Base-by-base conservation (phyloP, 2,888 invertebrate species). In the Abscondita cerata region DNA sequence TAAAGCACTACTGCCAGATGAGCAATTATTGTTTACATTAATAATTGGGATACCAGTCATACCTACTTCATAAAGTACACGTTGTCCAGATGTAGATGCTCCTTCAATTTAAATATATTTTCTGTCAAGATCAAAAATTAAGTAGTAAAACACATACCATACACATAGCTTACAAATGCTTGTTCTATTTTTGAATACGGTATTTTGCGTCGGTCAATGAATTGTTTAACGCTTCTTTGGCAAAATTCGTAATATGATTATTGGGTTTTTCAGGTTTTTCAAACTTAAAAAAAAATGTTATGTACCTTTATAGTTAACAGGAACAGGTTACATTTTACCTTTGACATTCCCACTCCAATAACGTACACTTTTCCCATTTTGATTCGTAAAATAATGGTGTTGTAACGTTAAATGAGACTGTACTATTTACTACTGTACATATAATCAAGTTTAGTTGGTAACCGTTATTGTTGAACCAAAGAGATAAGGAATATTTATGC, bases 11-110 rank as follows among this genome's bases (percentile, higher is more conserved):
- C 98, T 93, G 20, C 99, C 99, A 1, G 98, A 98, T 0, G 98
- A 92, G 78, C 99, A 99, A 76, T 98, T 98, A 79, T 99, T 99
- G 82, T 99, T 98, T 11, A 98, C 98, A 81, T 99, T 99, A 82
- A 92, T 95, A 68, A 99, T 90, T 2, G 98, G 98, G 68, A 98
- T 96, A 40, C 98, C 98, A 31, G 93, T 96, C 89, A 98, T 89
- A 59, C 98, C 98, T 40, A 98, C 85, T 78, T 94, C 92, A 80
- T 98, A 98, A 5, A 98, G 80, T 0, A 96, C 96, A 68, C 98
- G 86, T 82, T 99, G 99, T 0, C 98, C 99, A 80, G 91, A 89
- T 1, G 96, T 95, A 0, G 98, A 96, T 80, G 98, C 98, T 0
- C 97, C 87, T 87, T 72, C 5, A 70, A 72, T 44, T 55, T 15